These are phyloP conservation scores for Ataeniobius toweri DNA, from an alignment of 2,797 vertebrate species.

Conservation along the genomic window DNA sequence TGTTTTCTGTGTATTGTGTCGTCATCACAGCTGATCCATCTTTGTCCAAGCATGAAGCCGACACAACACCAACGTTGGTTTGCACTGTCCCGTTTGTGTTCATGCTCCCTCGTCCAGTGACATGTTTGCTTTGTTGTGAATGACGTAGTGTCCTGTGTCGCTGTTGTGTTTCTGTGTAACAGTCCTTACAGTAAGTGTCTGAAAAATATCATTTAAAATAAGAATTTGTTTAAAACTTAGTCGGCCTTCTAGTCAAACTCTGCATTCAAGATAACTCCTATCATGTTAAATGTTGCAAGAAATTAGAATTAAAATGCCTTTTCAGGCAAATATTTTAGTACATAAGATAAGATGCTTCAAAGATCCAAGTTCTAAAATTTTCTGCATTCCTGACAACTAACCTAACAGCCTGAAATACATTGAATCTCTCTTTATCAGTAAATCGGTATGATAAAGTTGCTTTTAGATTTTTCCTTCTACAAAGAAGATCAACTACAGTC, in stretches of 20 bases:
- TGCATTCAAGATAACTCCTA: conserved; percentile 18
- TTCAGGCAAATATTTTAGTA: neutral
- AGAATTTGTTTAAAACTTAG: neutral
- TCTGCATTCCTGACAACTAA: neutral
- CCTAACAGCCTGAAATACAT: neutral
- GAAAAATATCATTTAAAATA: neutral
- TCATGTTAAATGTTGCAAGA: conserved; percentile 10
- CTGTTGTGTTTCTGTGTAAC: conserved; percentile 25
- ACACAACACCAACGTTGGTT: conserved; percentile 10
- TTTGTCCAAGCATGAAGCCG: conserved; percentile 68
- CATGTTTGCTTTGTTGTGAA: conserved; percentile 41
- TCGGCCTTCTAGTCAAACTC: neutral
- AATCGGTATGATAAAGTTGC: neutral
- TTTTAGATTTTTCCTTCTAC: neutral
- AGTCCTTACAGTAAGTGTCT: neutral
- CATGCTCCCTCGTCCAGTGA: conserved; percentile 24
- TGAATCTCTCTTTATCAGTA: neutral
- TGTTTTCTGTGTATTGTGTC: conserved; percentile 69
- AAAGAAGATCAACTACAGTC: neutral
- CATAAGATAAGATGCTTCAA: neutral
- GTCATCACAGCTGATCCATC: conserved; percentile 58
- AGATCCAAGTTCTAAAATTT: neutral
- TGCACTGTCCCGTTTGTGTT: conserved; percentile 25
- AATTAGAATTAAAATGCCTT: neutral
- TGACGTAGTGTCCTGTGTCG: conserved; percentile 3